Evolutionary conservation across 2,113 vertebrate species (phyloP).

Genomic region (Phalacrocorax pelagicus): DNA sequence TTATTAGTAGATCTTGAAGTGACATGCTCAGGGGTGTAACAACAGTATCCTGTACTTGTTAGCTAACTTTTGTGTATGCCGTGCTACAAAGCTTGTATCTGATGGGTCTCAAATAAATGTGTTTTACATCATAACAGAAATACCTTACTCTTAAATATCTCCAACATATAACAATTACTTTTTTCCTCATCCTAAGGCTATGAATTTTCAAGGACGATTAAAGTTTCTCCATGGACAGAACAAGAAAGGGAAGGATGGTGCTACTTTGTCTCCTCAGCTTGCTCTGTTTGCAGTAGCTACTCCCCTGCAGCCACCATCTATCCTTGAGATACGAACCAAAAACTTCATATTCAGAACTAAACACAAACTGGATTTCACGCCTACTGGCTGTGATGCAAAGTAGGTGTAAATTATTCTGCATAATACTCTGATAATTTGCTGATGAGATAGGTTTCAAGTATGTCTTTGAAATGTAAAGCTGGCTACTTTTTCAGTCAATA

Average conservation of each 20-base stretch:
- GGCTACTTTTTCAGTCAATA: neutral
- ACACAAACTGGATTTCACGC: constrained; percentile 88
- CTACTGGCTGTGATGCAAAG: constrained; percentile 84
- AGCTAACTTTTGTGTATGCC: neutral
- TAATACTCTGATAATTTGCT: neutral
- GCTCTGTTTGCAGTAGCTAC: constrained; percentile 85
- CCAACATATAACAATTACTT: neutral
- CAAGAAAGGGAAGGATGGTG: constrained; percentile 81
- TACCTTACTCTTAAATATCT: neutral
- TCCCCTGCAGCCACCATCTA: constrained; percentile 83
- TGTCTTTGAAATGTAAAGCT: neutral
- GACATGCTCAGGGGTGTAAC: neutral
- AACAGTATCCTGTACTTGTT: neutral
- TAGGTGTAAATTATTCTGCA: constrained; percentile 55
- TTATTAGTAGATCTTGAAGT: neutral
- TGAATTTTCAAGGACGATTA: constrained; percentile 86
- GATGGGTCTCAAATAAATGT: neutral
- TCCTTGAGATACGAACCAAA: constrained; percentile 87
- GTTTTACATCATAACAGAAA: neutral
- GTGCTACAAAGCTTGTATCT: neutral
- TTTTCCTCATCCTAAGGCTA: constrained; percentile 71
- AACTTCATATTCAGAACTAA: constrained; percentile 88
- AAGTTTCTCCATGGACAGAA: constrained; percentile 88
- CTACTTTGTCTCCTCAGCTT: constrained; percentile 76
- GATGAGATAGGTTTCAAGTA: neutral